Evolutionary conservation across 2,888 invertebrate species (phyloP).

Genomic region (Plagiodera versicolora): DNA sequence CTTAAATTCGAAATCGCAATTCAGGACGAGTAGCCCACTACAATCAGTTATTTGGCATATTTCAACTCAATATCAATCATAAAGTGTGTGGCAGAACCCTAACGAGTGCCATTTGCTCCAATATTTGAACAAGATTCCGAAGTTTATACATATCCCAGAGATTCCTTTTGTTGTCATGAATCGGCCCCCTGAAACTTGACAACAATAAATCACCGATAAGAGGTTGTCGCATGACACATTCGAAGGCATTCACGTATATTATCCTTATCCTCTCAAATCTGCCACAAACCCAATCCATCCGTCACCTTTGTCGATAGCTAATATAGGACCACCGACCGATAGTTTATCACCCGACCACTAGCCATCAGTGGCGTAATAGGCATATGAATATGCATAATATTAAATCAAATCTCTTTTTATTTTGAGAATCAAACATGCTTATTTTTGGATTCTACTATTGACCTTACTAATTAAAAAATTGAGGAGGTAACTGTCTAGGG

Average conservation of each 20-base stretch:
- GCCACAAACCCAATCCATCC: neutral
- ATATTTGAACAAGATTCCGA: neutral
- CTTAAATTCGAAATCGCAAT: too few species aligned
- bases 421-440: too few species aligned
- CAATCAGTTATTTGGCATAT: too few species aligned
- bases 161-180: neutral
- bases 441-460: too few species aligned
- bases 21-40: too few species aligned
- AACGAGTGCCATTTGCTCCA: too few species aligned
- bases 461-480: too few species aligned
- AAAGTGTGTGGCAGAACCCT: too few species aligned
- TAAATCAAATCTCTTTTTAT: too few species aligned
- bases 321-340: neutral
- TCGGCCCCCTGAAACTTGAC: neutral
- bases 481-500: too few species aligned
- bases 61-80: too few species aligned
- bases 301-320: neutral
- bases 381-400: neutral
- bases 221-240: neutral
- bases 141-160: neutral
- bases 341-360: neutral
- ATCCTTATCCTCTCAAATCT: neutral
- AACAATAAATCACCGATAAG: neutral
- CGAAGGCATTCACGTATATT: neutral
- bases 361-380: neutral